Percentiles rank a stretch among this genome's conserved stretches.
Conservation (phyloP, 2,888 invertebrate genomes). For the Zaprionus obscuricornis region DNA sequence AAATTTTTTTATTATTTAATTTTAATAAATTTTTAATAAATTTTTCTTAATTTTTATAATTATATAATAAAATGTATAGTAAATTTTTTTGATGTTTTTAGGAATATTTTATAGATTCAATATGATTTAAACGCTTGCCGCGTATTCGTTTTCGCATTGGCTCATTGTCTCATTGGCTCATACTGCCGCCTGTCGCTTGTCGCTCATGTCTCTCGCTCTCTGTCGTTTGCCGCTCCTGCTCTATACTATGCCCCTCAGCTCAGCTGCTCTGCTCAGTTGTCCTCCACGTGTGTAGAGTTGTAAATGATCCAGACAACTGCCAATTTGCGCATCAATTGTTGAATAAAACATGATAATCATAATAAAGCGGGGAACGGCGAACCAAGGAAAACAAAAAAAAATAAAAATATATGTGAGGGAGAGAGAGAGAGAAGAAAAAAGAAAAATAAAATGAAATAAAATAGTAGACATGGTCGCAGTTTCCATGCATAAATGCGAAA, state of each 20-base stretch:
- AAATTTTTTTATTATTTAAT: too few species aligned
- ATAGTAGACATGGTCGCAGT: slow-evolving; percentile 54
- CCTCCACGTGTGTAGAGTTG: slow-evolving; percentile 67
- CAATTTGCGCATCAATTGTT: slow-evolving; percentile 79
- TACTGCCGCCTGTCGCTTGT: too few species aligned
- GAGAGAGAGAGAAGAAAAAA: slow-evolving; percentile 16
- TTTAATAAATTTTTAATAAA: too few species aligned
- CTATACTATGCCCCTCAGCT: background rate
- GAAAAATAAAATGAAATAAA: slow-evolving; percentile 62
- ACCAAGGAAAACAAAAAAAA: slow-evolving; percentile 26
- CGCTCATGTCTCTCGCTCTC: too few species aligned
- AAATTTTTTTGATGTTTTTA: too few species aligned
- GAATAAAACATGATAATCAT: slow-evolving; percentile 79
- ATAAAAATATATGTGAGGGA: background rate
- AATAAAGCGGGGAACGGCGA: slow-evolving; percentile 50
- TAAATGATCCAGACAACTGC: slow-evolving; percentile 79
- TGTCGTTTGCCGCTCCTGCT: background rate
- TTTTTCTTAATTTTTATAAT: too few species aligned
- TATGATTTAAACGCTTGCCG: slow-evolving; percentile 35
- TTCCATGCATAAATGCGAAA: slow-evolving; percentile 69
- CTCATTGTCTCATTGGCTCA: too few species aligned
- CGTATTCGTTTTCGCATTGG: slow-evolving; percentile 7
- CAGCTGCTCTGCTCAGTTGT: slow-evolving; percentile 22
- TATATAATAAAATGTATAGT: too few species aligned
- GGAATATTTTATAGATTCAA: slow-evolving; percentile 31